phyloP scores from a whole-genome alignment of 2,797 vertebrate species.

The Sebastes kiyomatsui region DNA sequence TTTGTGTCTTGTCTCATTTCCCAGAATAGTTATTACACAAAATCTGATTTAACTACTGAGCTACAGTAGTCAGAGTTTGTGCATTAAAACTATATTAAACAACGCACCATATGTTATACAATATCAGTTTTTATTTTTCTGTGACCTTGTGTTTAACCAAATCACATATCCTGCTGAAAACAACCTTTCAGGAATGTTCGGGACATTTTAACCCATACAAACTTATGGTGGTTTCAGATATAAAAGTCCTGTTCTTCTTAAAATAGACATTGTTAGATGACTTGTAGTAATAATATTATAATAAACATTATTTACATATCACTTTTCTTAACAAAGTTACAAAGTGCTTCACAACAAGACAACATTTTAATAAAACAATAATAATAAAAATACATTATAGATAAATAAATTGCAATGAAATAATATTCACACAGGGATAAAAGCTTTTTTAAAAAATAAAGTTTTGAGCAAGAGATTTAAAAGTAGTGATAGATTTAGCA shows the following conservation, averaged over 20 bases:
- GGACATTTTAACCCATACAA: not conserved
- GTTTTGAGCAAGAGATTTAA: too few species aligned
- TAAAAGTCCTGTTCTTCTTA: not conserved
- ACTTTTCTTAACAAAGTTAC: too few species aligned
- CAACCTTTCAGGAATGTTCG: not conserved
- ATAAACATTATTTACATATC: not conserved
- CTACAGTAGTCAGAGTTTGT: not conserved
- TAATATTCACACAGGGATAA: too few species aligned
- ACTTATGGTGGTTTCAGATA: not conserved
- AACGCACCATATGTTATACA: constrained; percentile 2
- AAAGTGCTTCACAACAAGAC: too few species aligned
- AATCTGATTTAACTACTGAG: not conserved
- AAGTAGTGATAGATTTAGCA: too few species aligned
- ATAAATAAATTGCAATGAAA: too few species aligned
- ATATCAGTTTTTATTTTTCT: not conserved
- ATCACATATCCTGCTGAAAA: not conserved
- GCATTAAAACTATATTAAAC: not conserved
- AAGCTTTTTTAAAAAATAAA: too few species aligned
- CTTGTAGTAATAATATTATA: not conserved
- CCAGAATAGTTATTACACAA: constrained; percentile 12
- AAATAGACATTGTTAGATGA: not conserved
- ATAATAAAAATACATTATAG: too few species aligned
- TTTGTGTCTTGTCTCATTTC: constrained; percentile 27
- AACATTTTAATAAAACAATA: too few species aligned
- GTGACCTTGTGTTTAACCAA: not conserved